Conservation (phyloP, 2,888 invertebrate genomes). For the Diaperis boleti region DNA sequence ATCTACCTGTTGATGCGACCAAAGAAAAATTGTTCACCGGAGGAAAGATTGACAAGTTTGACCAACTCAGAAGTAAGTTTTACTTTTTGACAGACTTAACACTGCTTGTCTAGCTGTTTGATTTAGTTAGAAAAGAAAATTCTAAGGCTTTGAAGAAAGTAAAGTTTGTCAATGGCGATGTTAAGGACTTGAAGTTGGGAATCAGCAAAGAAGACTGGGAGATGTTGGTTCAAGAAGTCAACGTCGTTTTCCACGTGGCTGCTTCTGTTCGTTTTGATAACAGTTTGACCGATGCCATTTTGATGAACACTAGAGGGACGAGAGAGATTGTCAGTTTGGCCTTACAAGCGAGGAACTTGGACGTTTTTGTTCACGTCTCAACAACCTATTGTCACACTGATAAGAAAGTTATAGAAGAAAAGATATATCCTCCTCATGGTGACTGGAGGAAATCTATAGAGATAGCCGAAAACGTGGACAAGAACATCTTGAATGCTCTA, state of each 20-base stretch:
- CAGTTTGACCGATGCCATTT: constrained; percentile 73
- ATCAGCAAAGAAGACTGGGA: constrained; percentile 68
- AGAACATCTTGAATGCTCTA: constrained; percentile 69
- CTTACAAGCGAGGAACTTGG: constrained; percentile 67
- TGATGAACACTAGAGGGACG: constrained; percentile 76
- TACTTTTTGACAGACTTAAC: too few species aligned
- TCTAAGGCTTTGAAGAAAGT: constrained; percentile 62
- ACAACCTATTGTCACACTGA: constrained; percentile 91
- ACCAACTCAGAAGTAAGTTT: too few species aligned
- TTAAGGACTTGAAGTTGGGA: constrained; percentile 53
- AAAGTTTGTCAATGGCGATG: constrained; percentile 14
- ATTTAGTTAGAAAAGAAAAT: not conserved
- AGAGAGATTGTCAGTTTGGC: constrained; percentile 74
- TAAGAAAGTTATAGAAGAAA: constrained; percentile 75
- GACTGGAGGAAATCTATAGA: constrained; percentile 78
- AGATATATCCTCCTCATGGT: constrained; percentile 77
- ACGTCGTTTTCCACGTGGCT: constrained; percentile 82
- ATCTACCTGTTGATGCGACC: constrained; percentile 83
- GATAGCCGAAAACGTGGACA: constrained; percentile 74
- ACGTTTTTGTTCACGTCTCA: constrained; percentile 83
- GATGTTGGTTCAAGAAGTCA: constrained; percentile 71
- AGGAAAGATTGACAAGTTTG: constrained; percentile 75
- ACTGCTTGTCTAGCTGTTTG: constrained; percentile 26
- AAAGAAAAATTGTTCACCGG: constrained; percentile 75
- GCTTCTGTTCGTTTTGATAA: constrained; percentile 90